Percentiles rank a stretch among this genome's conserved stretches.
Evolutionary conservation across 2,888 invertebrate species (phyloP).

Genomic region (Laothoe populi): DNA sequence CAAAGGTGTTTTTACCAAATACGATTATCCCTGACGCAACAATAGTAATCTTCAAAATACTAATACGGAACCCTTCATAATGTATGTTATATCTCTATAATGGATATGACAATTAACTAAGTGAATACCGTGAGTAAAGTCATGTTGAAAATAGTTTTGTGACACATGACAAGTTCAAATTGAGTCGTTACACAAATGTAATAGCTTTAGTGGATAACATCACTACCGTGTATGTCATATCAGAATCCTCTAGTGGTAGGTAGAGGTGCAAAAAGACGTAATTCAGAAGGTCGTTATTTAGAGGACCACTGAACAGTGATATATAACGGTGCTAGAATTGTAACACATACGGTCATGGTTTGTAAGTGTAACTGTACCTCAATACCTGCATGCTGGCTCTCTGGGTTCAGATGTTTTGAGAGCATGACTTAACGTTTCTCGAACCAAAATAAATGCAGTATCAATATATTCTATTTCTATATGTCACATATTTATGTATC

Average conservation of each 20-base stretch:
- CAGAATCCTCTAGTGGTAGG: background rate
- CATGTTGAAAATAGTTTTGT: conserved; percentile 4
- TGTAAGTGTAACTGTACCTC: too few species aligned
- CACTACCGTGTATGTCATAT: background rate
- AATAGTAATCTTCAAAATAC: background rate
- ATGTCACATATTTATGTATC: too few species aligned
- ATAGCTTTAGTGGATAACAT: conserved; percentile 5
- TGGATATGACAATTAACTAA: conserved; percentile 18
- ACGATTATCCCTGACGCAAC: background rate
- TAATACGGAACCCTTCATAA: background rate
- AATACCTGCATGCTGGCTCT: too few species aligned
- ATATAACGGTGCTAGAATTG: too few species aligned
- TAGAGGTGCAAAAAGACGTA: background rate
- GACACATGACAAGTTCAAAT: conserved; percentile 7
- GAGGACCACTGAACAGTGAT: too few species aligned
- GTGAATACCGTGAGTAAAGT: conserved; percentile 7
- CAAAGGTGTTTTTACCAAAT: too few species aligned
- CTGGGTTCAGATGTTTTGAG: too few species aligned
- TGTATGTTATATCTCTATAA: background rate
- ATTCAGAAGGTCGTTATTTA: too few species aligned
- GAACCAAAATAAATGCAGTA: too few species aligned
- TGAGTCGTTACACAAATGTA: conserved; percentile 20
- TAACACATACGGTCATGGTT: too few species aligned
- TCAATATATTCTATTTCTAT: too few species aligned
- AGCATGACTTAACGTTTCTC: too few species aligned